Conservation (phyloP, 2,797 vertebrate species). For the Lateolabrax maculatus region DNA sequence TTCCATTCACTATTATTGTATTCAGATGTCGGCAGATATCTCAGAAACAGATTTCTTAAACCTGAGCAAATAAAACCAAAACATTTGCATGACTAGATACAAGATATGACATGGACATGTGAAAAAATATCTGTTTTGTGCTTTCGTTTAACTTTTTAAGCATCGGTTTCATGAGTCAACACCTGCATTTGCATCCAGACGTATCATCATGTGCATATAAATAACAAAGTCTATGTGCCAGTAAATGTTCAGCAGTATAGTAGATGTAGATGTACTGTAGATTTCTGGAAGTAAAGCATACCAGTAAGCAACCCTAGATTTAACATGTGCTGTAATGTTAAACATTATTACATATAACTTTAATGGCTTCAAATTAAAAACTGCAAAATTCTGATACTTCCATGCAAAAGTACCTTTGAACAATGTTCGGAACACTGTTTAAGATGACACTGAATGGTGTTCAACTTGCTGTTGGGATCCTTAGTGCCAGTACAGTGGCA, state of each 20-base stretch:
- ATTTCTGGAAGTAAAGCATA: constrained; percentile 4
- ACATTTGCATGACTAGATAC: constrained; percentile 1
- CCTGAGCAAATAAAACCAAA: background rate
- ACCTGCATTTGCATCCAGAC: background rate
- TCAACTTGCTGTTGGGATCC: constrained; percentile 54
- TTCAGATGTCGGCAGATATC: background rate
- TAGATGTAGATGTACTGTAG: background rate
- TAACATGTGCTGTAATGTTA: background rate
- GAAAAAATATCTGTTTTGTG: background rate
- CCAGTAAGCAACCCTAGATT: background rate
- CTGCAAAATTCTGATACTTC: background rate
- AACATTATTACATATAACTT: background rate
- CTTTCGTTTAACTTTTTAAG: background rate
- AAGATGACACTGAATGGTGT: constrained; percentile 59
- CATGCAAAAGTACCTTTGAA: constrained; percentile 53
- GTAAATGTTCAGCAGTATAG: too few species aligned
- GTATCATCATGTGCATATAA: background rate
- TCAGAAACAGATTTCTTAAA: constrained; percentile 12
- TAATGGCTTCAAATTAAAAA: background rate
- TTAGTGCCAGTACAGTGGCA: constrained; percentile 80
- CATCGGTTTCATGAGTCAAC: background rate
- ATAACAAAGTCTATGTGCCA: background rate
- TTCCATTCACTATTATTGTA: background rate
- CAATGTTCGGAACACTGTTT: constrained; percentile 69
- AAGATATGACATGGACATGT: background rate